Base-by-base conservation (phyloP, 1,140 invertebrate genomes). In the Lanistes nyassanus region DNA sequence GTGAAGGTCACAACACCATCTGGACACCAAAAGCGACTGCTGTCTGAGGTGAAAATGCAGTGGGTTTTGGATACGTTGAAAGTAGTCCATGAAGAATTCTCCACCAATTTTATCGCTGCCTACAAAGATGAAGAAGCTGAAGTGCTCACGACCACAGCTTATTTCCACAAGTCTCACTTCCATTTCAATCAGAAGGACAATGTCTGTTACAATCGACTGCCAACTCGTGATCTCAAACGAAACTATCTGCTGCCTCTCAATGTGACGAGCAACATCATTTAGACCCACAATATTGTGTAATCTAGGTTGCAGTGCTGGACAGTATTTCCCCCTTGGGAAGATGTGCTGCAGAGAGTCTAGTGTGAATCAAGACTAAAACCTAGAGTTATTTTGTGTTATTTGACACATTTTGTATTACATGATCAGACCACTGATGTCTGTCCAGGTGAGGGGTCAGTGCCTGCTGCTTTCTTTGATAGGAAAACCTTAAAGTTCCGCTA, bases 91-190 rank as follows among this genome's bases (percentile, higher is more conserved):
- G 82, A 85, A 64, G 80, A 84, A 4, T 87, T 87, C 70, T 83
- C 85, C 26, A 86, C 86, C 53, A 87, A 87, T 76, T 87, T 87
- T 72, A 79, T 87, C 0, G 84, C 83, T 31, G 85, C 82, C 23
- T 84, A 76, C 66, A 86, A 85, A 75, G 84, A 85, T 36, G 83
- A 83, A 13, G 85, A 87, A 60, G 86, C 81, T 9, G 86, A 87
- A 64, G 82, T 87, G 19, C 76, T 86, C 16, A 85, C 83, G n/a
- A 87, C 86, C 13, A 86, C 85, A 5, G 86, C 86, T 16, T 81
- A 86, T 68, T 87, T 87, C 71, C 85, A 87, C 75, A 87, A 87
- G 72, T 81, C 78, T 60, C 86, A 87, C 65, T 87, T 87, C 58
- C 83, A 86, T 42, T 83, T 82, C 37, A 84, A 86, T 65, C 83